These are phyloP conservation scores for Drosophila quadrilineata DNA, from an alignment of 1,140 invertebrate species.

Conservation along the genomic window DNA sequence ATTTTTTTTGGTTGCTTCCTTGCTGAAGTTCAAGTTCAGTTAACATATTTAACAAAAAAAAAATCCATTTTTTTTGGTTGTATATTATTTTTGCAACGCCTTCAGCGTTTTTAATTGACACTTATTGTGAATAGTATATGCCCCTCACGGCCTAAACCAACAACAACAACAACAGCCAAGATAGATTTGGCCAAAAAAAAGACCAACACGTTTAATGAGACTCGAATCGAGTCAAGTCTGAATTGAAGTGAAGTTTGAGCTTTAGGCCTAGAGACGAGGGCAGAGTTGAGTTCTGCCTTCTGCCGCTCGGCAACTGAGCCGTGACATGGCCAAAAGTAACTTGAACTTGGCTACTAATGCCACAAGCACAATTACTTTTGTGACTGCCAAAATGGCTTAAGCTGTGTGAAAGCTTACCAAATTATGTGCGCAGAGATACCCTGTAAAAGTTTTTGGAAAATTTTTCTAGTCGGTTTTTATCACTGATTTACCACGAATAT, in stretches of 20 bases:
- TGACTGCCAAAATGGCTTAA: conserved; percentile 49
- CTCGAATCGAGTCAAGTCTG: neutral
- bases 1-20: conserved; percentile 63
- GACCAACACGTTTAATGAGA: neutral
- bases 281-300: neutral
- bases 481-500: too few species aligned
- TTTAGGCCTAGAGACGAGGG: neutral
- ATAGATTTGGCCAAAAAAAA: too few species aligned
- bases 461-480: too few species aligned
- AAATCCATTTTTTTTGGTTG: conserved; percentile 6
- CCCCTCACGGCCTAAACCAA: too few species aligned
- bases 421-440: neutral
- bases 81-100: conserved; percentile 4
- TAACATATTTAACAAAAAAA: conserved; percentile 63
- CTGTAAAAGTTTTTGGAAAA: too few species aligned
- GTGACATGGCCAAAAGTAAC: conserved; percentile 63
- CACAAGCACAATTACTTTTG: conserved; percentile 45
- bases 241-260: neutral
- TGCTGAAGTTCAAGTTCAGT: conserved; percentile 71
- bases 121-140: too few species aligned
- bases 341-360: conserved; percentile 62
- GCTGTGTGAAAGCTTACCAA: neutral
- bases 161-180: too few species aligned
- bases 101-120: conserved; percentile 51
- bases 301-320: conserved; percentile 63